Evolutionary conservation across 2,888 invertebrate genomes (phyloP), one percentile per base, ranked within the genome.

Genomic region (Buathra laborator): DNA sequence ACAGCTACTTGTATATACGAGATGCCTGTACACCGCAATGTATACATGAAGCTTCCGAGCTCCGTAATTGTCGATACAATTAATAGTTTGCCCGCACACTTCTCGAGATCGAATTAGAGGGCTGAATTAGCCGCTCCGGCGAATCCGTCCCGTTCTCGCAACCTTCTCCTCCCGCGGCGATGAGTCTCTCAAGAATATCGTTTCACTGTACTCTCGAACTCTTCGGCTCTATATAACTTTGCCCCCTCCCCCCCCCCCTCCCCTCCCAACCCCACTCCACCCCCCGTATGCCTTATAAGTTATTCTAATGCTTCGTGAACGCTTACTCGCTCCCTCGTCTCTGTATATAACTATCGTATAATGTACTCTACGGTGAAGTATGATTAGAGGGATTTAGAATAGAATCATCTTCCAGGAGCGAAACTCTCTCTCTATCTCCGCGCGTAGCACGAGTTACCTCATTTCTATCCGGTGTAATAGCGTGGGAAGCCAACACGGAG

Each of bases 61-160:
- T 37, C 67, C 75, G 81, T 88, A 87, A 88, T 88, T 87, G 87
- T 86, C 85, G 84, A 87, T 87, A 86, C 84, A 87, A 87, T 87
- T 87, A 87, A 87, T 86, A 87, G 85, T 84, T 82, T 59, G 56
- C 77, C 72, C 59, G 77, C 48, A 43, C 59, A 75, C 71, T 85
- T 85, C 75, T 67, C 79, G 43, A 82, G 79, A 85, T 85, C 75
- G 79, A 82, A 85, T 82, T 82, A 77, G 85, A 80, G 82, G 82
- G 66, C 68, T 66, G 56, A 64, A 78, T 81, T 68, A 81, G 77
- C 76, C 75, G 67, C 53, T 29, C n/a, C 48, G 68, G 14, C 24
- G 24, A 9, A 48, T 46, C 29, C 4, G 19, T 24, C 24, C 51
- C 7, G 51, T 29, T 32, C 16, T 3, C 70, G 71, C 66, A 53